Conservation (phyloP, 2,888 invertebrate genomes). For the Microplitis manilae region DNA sequence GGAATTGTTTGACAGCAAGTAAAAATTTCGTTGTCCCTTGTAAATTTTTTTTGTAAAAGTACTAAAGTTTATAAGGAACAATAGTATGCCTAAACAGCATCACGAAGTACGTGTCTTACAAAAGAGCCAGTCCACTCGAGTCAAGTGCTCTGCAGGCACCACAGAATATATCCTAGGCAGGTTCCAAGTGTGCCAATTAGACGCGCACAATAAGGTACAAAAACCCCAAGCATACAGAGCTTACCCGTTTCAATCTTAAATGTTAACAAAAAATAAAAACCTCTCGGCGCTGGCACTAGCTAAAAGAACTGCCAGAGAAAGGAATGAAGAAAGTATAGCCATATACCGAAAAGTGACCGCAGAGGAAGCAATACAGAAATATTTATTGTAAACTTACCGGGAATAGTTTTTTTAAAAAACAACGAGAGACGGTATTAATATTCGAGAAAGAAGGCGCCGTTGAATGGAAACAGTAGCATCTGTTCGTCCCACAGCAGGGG, state of each 20-base stretch:
- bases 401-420: background rate
- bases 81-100: constrained; percentile 27
- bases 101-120: constrained; percentile 21
- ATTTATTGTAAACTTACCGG: background rate
- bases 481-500: constrained; percentile 7
- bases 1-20: background rate
- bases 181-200: constrained; percentile 13
- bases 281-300: background rate
- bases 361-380: background rate
- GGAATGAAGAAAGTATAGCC: background rate
- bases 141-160: constrained; percentile 1
- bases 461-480: constrained; percentile 30
- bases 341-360: no score
- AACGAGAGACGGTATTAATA: background rate
- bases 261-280: background rate
- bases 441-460: background rate
- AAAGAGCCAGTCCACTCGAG: constrained; percentile 1
- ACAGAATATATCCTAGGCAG: background rate
- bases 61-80: constrained; percentile 13
- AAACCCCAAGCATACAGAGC: background rate
- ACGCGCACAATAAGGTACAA: constrained; percentile 14
- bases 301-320: background rate
- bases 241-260: background rate
- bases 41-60: constrained; percentile 1
- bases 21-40: background rate